Evolutionary conservation across 2,888 invertebrate species (phyloP).

Genomic region (Xestia ashworthii): DNA sequence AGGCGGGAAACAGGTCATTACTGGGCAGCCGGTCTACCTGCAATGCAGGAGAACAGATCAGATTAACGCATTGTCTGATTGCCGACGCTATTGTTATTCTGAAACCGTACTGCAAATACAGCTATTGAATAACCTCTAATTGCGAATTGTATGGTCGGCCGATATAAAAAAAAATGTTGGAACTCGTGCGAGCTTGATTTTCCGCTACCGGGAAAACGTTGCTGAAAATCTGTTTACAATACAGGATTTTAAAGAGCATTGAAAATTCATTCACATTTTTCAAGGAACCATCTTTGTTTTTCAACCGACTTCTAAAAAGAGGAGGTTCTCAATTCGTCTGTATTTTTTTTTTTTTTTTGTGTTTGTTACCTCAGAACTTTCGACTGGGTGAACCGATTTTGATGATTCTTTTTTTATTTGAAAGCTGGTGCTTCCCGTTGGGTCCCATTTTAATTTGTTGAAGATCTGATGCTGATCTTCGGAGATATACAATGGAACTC

Average conservation of each 20-base stretch:
- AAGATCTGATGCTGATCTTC: too few relatives aligned
- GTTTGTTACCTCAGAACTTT: too few relatives aligned
- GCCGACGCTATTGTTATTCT: slow-evolving; percentile 53
- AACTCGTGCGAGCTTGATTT: slow-evolving; percentile 6
- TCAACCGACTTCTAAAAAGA: too few relatives aligned
- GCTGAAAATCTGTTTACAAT: too few relatives aligned
- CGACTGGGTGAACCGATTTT: too few relatives aligned
- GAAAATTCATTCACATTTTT: neutral
- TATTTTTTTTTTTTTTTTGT: too few relatives aligned
- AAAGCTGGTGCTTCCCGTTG: too few relatives aligned
- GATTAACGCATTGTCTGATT: slow-evolving; percentile 60
- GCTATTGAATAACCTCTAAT: slow-evolving; percentile 53
- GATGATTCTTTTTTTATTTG: too few relatives aligned
- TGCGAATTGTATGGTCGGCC: slow-evolving; percentile 26
- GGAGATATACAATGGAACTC: too few relatives aligned
- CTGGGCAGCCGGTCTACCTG: slow-evolving; percentile 54
- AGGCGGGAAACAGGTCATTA: slow-evolving; percentile 65
- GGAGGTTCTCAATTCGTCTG: too few relatives aligned
- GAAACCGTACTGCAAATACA: slow-evolving; percentile 40
- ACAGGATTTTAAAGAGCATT: neutral
- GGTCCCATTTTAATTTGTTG: too few relatives aligned
- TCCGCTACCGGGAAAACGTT: neutral
- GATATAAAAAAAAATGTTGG: slow-evolving; percentile 23
- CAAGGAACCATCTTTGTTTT: neutral
- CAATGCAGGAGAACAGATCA: slow-evolving; percentile 63